A percentile compares a stretch with the other conserved stretches of the same genome.
These are phyloP conservation scores for Myzus persicae DNA, from an alignment of 1,140 invertebrate species.

Conservation along the genomic window DNA sequence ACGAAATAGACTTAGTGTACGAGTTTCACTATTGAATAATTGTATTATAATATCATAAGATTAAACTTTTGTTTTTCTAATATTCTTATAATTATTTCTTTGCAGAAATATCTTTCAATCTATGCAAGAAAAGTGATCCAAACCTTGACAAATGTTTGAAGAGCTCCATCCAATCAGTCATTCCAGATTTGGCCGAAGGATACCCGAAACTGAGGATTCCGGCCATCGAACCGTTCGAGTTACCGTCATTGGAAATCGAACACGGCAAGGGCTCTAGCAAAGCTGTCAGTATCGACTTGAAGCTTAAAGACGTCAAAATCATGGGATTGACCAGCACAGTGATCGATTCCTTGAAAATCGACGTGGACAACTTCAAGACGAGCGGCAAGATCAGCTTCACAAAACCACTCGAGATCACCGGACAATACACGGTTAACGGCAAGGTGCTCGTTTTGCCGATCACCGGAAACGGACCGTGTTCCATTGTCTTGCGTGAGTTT, in stretches of 20 bases:
- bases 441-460: no score
- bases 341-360: conserved; percentile 47
- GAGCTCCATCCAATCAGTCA: no score
- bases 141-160: no score
- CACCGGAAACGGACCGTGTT: conserved; percentile 61
- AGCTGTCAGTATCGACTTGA: conserved; percentile 64
- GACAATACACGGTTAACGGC: conserved; percentile 62
- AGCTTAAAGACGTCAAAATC: conserved; percentile 64
- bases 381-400: conserved; percentile 51
- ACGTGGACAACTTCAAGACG: conserved; percentile 51
- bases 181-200: no score
- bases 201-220: no score
- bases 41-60: neutral
- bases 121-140: no score
- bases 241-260: no score
- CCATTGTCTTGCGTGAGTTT: conserved; percentile 63
- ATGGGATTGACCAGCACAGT: conserved; percentile 62
- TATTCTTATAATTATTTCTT: neutral
- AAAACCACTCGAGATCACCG: conserved; percentile 59
- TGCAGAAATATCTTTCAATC: no score
- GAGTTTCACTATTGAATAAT: neutral
- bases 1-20: neutral
- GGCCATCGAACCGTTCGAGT: no score
- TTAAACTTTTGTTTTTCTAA: neutral
- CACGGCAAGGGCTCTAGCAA: conserved; percentile 61